phyloP scores from a whole-genome alignment of 23 tunicate genomes.

The Halocynthia roretzi region DNA sequence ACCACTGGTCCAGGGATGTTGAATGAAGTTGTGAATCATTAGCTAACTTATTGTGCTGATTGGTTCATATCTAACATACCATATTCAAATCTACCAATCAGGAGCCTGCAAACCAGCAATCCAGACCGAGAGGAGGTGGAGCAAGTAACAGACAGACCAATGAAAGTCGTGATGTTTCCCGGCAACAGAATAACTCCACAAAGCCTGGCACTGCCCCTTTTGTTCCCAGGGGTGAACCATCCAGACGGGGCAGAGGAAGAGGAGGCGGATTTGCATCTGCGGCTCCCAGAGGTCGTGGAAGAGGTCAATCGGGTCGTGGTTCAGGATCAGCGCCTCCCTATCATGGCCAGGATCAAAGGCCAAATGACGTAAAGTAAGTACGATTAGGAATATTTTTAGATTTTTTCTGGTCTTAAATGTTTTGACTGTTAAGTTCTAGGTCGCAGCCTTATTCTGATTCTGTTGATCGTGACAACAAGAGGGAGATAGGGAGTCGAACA shows the following conservation, averaged over 20 bases:
- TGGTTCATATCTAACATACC: too few species aligned
- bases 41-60: too few species aligned
- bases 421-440: not conserved
- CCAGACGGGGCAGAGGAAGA: conserved; percentile 71
- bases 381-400: not conserved
- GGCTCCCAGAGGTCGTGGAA: conserved; percentile 50
- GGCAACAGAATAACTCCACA: not conserved
- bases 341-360: conserved; percentile 34
- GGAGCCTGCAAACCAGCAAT: too few species aligned
- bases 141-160: too few species aligned
- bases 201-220: conserved; percentile 18
- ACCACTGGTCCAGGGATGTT: too few species aligned
- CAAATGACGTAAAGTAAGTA: conserved; percentile 16
- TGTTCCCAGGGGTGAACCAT: conserved; percentile 62
- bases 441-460: not conserved
- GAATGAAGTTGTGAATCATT: too few species aligned
- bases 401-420: not conserved
- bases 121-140: too few species aligned
- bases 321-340: conserved; percentile 31
- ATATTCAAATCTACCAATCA: too few species aligned
- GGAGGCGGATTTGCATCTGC: conserved; percentile 20
- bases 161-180: not conserved
- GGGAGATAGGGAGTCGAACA: not conserved
- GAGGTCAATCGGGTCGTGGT: conserved; percentile 6
- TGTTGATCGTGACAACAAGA: conserved; percentile 21